These are phyloP conservation scores for Neuroterus valhalla DNA, from an alignment of 1,140 invertebrate genomes.

Conservation along the genomic window DNA sequence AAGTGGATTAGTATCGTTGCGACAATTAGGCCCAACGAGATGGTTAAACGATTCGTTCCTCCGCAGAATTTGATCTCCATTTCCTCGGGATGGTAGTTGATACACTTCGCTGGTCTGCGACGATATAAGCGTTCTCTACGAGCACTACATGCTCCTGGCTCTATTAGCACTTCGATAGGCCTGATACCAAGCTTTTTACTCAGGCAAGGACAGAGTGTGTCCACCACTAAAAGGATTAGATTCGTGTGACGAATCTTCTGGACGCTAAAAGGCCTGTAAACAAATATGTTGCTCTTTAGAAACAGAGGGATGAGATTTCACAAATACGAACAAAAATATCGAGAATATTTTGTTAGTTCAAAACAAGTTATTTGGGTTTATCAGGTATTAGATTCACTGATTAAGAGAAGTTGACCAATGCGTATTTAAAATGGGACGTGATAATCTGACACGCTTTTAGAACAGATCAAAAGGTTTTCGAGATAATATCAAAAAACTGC, in stretches of 20 bases:
- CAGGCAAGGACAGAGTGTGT: constrained; percentile 91
- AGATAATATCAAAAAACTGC: too few relatives aligned
- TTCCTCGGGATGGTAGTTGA: constrained; percentile 92
- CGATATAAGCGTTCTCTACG: constrained; percentile 79
- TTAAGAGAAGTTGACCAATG: too few relatives aligned
- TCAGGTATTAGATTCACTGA: too few relatives aligned
- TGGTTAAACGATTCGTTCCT: constrained; percentile 54
- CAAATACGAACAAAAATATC: too few relatives aligned
- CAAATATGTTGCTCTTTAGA: too few relatives aligned
- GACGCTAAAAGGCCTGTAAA: constrained; percentile 89
- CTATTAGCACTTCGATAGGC: constrained; percentile 80
- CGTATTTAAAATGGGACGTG: too few relatives aligned
- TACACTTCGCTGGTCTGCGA: constrained; percentile 85
- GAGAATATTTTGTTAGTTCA: too few relatives aligned
- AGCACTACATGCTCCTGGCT: constrained; percentile 73
- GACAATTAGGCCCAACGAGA: constrained; percentile 46
- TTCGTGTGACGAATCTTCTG: constrained; percentile 95
- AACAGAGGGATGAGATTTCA: too few relatives aligned
- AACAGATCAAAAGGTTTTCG: too few relatives aligned
- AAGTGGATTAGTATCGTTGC: constrained; percentile 51
- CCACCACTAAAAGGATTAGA: constrained; percentile 90
- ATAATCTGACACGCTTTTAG: too few relatives aligned
- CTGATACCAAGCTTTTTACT: constrained; percentile 88
- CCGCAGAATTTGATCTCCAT: constrained; percentile 85
- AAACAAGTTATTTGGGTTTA: too few relatives aligned